Percentiles rank a stretch among this genome's conserved stretches.
These are phyloP conservation scores for Parauchenoglanis punctatus DNA, from an alignment of 2,797 vertebrate genomes.

Conservation along the genomic window DNA sequence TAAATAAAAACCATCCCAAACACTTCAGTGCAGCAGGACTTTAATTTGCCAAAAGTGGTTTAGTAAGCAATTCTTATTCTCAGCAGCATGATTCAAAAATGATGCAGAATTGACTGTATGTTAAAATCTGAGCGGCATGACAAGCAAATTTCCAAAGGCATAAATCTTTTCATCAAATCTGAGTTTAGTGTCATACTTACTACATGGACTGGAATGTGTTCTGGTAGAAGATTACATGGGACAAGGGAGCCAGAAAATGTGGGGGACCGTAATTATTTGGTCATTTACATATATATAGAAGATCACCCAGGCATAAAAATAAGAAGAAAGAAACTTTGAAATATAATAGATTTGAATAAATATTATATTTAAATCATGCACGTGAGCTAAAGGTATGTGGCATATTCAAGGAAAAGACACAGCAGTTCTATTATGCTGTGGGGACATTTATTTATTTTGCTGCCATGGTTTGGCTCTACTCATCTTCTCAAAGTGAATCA, in stretches of 20 bases:
- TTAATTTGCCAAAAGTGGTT: constrained; percentile 16
- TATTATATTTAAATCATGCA: constrained; percentile 14
- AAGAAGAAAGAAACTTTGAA: constrained; percentile 32
- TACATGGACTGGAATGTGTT: constrained; percentile 33
- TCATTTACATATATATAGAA: constrained; percentile 62
- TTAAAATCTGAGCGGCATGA: constrained; percentile 11
- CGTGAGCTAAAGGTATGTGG: neutral
- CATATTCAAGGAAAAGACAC: neutral
- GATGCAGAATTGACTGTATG: neutral
- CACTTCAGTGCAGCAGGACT: neutral
- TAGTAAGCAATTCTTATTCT: constrained; percentile 27
- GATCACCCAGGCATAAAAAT: constrained; percentile 44
- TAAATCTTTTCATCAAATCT: constrained; percentile 29
- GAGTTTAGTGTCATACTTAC: constrained; percentile 30
- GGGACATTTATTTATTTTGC: neutral
- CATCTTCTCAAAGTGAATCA: neutral
- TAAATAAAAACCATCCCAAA: constrained; percentile 3
- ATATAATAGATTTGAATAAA: constrained; percentile 27
- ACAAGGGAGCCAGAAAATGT: constrained; percentile 37
- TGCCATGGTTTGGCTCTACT: neutral
- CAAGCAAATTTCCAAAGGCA: constrained; percentile 21
- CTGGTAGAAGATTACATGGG: constrained; percentile 36
- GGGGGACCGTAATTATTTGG: constrained; percentile 57
- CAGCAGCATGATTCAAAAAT: neutral
- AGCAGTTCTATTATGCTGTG: neutral